Evolutionary conservation across 2,113 vertebrate genomes (phyloP), one percentile per base, ranked within the genome.

Genomic region (Tachysurus vachellii): DNA sequence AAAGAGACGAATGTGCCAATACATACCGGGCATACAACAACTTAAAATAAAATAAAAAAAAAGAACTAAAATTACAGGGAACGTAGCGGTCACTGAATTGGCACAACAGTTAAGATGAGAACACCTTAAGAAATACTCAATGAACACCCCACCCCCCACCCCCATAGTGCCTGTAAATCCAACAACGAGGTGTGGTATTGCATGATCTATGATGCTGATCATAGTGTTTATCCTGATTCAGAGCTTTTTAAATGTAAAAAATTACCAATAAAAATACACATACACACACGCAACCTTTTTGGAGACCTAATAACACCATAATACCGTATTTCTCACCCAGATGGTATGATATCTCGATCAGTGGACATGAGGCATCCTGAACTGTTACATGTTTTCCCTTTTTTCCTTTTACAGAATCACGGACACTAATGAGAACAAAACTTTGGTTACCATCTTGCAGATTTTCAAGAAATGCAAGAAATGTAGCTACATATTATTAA

Each of bases 391-490:
- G 3, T 23, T n/a, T 31, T 64, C 16, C 61, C 36, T 13, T n/a
- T 66, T 50, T 75, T 56, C 1, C 54, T 80, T 80, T 36, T 57
- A 47, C 54, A 3, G 26, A 75, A 84, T 56, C 36, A 80, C 75
- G 36, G 68, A 62, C 64, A 81, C 47, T 79, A 89, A 66, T 9
- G n/a, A 81, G 10, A 54, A 81, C 61, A 83, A 79, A 80, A 87
- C 89, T 91, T 91, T 91, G 91, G 89, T 89, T 91, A 84, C 70
- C 80, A 54, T 84, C 84, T 87, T 84, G 87, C 85, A 89, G 85
- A 84, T 77, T 79, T 31, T 26, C 0, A 14, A 81, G 56, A 64
- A 70, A 86, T 79, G 82, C 87, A 88, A 91, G 83, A 44, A 76
- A 83, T 83, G 85, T 89, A 83, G 88, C 90, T 88, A 91, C 88